These are phyloP conservation scores for Pogonophryne albipinna DNA, from an alignment of 2,797 vertebrate genomes.

Conservation along the genomic window DNA sequence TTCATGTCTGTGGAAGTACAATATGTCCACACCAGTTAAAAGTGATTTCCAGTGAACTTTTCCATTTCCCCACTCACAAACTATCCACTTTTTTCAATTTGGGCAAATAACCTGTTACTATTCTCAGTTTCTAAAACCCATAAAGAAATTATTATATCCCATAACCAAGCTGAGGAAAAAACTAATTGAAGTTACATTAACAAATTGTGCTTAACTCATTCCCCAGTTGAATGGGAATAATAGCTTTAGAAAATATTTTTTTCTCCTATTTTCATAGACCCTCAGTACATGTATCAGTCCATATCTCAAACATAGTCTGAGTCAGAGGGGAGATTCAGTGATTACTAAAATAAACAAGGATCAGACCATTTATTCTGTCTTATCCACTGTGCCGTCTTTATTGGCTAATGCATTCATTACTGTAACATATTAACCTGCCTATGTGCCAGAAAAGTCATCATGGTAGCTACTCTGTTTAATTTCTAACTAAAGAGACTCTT, in stretches of 20 bases:
- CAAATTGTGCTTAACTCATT: constrained; percentile 47
- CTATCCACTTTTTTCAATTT: constrained; percentile 10
- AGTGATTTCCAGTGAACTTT: constrained; percentile 43
- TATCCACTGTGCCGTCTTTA: constrained; percentile 20
- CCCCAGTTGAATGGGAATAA: constrained; percentile 26
- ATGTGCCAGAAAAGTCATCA: constrained; percentile 10
- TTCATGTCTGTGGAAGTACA: constrained; percentile 43
- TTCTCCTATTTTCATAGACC: constrained; percentile 13
- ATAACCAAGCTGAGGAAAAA: constrained; percentile 14
- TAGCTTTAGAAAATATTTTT: constrained; percentile 20
- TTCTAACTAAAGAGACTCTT: constrained; percentile 10
- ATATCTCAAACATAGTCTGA: constrained; percentile 56
- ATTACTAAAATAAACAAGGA: constrained; percentile 38
- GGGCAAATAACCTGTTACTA: constrained; percentile 27
- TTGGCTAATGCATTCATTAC: background rate
- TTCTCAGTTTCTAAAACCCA: constrained; percentile 21
- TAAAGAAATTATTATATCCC: constrained; percentile 33
- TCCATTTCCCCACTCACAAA: constrained; percentile 30
- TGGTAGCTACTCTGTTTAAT: constrained; percentile 1
- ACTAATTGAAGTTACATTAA: constrained; percentile 49
- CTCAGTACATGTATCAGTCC: constrained; percentile 44
- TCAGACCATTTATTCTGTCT: constrained; percentile 31
- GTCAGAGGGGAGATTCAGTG: constrained; percentile 34
- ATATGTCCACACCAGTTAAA: constrained; percentile 59
- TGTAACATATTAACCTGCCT: constrained; percentile 2